Evolutionary conservation across 2,113 vertebrate species (phyloP), one percentile per base, ranked within the genome.

Genomic region (Melanerpes formicivorus): DNA sequence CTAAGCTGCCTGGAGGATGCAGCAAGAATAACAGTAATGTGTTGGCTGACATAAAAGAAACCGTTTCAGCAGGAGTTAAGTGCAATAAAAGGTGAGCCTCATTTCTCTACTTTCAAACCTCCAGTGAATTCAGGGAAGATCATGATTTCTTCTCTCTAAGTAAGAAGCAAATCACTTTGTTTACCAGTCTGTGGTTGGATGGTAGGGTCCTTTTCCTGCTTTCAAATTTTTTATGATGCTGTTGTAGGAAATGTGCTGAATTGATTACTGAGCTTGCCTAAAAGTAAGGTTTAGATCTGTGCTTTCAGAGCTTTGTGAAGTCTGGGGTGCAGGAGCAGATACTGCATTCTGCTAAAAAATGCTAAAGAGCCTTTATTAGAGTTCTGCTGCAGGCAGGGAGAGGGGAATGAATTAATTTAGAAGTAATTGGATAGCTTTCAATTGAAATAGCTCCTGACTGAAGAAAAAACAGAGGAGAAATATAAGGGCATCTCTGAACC

Each of bases 11-110:
- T 83, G 88, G 60, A 95, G 74, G 40, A 59, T 88, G 94, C 83
- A 90, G 76, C 65, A 79, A 73, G 78, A 92, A 74, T 50, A 91
- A 81, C 79, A 90, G 85, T 60, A n/a, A 87, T 85, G 71, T 63
- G 80, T 90, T 87, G 82, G 74, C 74, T 94, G 90, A 86, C 83
- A 93, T 34, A 55, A 89, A 84, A 91, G 73, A 81, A 90, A 67
- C 54, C 29, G 48, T 94, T 93, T 77, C 7, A 63, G 77, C 16
- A 66, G 59, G 46, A 83, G 63, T 82, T 93, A 77, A 92, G 88
- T 90, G 92, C 80, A 81, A 59, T 58, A 69, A 95, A 88, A 92
- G 90, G 84, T 90, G 84, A 88, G 44, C 74, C 86, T 93, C 1
- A 1, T 40, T 92, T 81, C 54, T 86, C 37, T 62, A 30, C n/a